These are phyloP conservation scores for Cyclura pinguis DNA, from an alignment of 2,797 vertebrate species.

Conservation along the genomic window DNA sequence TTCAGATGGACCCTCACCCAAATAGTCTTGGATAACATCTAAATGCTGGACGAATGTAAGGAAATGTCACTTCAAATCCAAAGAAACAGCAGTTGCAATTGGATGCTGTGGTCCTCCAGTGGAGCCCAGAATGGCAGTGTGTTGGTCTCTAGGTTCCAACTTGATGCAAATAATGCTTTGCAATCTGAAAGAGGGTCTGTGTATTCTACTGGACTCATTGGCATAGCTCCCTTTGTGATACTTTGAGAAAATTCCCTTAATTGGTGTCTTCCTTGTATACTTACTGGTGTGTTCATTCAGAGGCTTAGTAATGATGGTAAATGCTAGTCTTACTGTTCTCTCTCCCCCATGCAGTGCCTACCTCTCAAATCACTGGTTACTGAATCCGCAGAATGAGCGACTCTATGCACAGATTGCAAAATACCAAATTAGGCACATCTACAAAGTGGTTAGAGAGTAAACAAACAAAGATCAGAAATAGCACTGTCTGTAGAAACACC, in stretches of 20 bases:
- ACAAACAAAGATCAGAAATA: slow-evolving; percentile 30
- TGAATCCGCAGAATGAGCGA: slow-evolving; percentile 26
- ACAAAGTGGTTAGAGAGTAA: slow-evolving; percentile 1
- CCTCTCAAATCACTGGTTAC: slow-evolving; percentile 4
- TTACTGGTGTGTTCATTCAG: slow-evolving; percentile 5
- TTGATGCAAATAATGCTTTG: not conserved
- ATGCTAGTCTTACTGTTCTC: not conserved
- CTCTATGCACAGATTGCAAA: slow-evolving; percentile 9
- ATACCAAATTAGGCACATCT: slow-evolving; percentile 36
- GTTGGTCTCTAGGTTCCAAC: too few relatives aligned
- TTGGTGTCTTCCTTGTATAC: not conserved
- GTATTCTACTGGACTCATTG: not conserved
- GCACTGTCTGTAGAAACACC: not conserved
- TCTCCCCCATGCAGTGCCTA: not conserved
- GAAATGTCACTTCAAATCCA: too few relatives aligned
- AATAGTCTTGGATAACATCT: too few relatives aligned
- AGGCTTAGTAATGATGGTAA: slow-evolving; percentile 1
- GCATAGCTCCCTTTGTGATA: not conserved
- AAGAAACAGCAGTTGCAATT: too few relatives aligned
- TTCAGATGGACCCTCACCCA: too few relatives aligned
- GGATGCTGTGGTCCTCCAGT: too few relatives aligned
- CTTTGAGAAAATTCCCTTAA: not conserved
- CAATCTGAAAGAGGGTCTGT: not conserved
- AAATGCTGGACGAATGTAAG: too few relatives aligned
- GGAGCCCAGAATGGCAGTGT: not conserved